A percentile compares a stretch with the other conserved stretches of the same genome.
Conservation (phyloP, 2,797 vertebrate genomes). For the Uromys caudimaculatus region DNA sequence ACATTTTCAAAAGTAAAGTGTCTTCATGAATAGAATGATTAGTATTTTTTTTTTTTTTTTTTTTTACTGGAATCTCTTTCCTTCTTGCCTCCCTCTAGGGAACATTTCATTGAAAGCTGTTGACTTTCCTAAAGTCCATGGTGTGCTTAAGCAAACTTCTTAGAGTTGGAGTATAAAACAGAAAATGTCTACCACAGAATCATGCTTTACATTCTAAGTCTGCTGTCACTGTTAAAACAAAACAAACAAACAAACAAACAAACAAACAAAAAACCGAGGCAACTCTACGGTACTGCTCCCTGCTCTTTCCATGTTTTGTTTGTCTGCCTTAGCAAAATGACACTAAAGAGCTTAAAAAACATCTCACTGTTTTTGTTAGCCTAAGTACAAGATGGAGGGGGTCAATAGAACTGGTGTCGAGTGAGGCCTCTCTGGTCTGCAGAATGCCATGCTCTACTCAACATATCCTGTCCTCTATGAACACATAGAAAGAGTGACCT, state of each 20-base stretch:
- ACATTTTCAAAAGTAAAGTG: not conserved
- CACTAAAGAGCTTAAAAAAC: not conserved
- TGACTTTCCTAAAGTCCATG: conserved; percentile 61
- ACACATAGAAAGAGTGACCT: not conserved
- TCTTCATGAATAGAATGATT: not conserved
- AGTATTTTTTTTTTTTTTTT: not conserved
- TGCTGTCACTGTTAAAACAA: not conserved
- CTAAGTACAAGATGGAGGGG: not conserved
- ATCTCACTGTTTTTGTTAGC: not conserved
- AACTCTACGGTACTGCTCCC: not conserved
- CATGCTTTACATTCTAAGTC: not conserved
- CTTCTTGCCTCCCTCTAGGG: conserved; percentile 7
- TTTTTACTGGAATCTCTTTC: conserved; percentile 44
- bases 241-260: too few relatives aligned
- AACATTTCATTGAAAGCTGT: conserved; percentile 43
- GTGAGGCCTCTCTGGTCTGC: too few relatives aligned
- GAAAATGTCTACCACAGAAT: not conserved
- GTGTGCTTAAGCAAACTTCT: conserved; percentile 50
- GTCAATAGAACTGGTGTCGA: not conserved
- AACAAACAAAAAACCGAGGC: too few relatives aligned
- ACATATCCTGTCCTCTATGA: not conserved
- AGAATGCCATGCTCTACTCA: not conserved
- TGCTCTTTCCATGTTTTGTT: not conserved
- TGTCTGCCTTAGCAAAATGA: not conserved
- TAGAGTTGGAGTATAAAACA: conserved; percentile 51